Evolutionary conservation across 2,113 vertebrate genomes (phyloP), one percentile per base, ranked within the genome.

Genomic region (Oplegnathus fasciatus): DNA sequence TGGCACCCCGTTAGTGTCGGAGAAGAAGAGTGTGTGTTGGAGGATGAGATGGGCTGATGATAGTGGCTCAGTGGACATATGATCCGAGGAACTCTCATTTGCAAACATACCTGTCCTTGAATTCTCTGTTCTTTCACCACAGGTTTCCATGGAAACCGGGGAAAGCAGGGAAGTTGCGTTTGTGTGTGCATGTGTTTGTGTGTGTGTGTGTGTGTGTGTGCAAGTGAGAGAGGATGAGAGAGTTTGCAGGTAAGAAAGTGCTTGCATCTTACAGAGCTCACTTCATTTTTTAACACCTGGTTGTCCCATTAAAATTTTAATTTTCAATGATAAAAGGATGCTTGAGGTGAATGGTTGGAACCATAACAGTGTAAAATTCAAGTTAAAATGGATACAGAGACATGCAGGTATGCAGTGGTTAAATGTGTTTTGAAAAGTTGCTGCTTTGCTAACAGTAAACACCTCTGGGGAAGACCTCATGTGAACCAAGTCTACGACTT

Each of bases 21-120:
- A 77, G 50, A 52, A 79, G 22, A 24, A 37, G 42, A 73, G 24
- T 10, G 28, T 13, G 70, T 60, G 54, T 54, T 61, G 83, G 62
- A 75, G 37, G 57, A 70, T 57, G 75, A 89, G 61, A 83, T 52
- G n/a, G 73, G 70, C 32, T 65, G 77, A 68, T 75, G 65, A 80
- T 58, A 52, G 75, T 22, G 69, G 55, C 82, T 80, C 60, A 13
- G 77, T 77, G 84, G 86, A 91, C 83, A 82, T 50, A 80, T 71
- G 81, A 89, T 87, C 78, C 24, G 30, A 87, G 81, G 83, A 89
- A 78, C 70, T 87, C 86, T 93, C 86, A 92, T 93, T 94, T 93
- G 91, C 91, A 91, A 92, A 94, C 93, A 92, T 91, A 94, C 92
- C 94, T 94, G 93, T 94, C 94, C 95, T 95, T 95, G 94, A 92